These are phyloP conservation scores for Habrosyne pyritoides DNA, from an alignment of 2,888 invertebrate species.

Conservation along the genomic window DNA sequence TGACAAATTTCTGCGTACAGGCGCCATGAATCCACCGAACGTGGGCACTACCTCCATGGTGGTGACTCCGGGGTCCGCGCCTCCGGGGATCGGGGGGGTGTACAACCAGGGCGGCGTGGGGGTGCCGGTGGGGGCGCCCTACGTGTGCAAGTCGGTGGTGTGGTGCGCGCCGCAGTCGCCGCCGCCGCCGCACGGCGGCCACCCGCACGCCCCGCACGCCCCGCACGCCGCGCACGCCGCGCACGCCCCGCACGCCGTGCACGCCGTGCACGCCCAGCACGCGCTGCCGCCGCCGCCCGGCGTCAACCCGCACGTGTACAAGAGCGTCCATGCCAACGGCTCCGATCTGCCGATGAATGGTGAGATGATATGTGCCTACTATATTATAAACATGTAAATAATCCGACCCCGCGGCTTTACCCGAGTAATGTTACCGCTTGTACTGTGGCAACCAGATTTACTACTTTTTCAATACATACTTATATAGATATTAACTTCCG, in stretches of 20 bases:
- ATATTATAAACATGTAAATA: no score
- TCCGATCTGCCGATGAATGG: slow-evolving; percentile 84
- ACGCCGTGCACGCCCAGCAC: slow-evolving; percentile 28
- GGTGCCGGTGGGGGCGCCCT: slow-evolving; percentile 44
- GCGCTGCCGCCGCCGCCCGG: slow-evolving; percentile 47
- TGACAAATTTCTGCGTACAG: slow-evolving; percentile 1
- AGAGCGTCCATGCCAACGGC: slow-evolving; percentile 78
- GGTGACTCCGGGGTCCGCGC: background rate
- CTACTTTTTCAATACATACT: no score
- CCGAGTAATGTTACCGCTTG: no score
- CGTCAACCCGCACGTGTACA: slow-evolving; percentile 60
- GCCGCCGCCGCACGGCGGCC: slow-evolving; percentile 17
- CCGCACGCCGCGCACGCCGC: slow-evolving; percentile 13
- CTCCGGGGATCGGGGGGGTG: background rate
- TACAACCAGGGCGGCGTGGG: slow-evolving; percentile 7
- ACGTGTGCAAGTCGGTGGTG: slow-evolving; percentile 59
- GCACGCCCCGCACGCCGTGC: slow-evolving; percentile 11
- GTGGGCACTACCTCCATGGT: background rate
- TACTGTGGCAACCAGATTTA: no score
- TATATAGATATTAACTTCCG: no score
- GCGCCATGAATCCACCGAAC: background rate
- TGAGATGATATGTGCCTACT: slow-evolving; percentile 45
- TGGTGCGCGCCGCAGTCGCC: slow-evolving; percentile 49
- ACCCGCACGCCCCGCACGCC: background rate
- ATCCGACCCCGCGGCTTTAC: no score